Conservation (phyloP, 2,888 invertebrate genomes). For the Tethea ocularis region DNA sequence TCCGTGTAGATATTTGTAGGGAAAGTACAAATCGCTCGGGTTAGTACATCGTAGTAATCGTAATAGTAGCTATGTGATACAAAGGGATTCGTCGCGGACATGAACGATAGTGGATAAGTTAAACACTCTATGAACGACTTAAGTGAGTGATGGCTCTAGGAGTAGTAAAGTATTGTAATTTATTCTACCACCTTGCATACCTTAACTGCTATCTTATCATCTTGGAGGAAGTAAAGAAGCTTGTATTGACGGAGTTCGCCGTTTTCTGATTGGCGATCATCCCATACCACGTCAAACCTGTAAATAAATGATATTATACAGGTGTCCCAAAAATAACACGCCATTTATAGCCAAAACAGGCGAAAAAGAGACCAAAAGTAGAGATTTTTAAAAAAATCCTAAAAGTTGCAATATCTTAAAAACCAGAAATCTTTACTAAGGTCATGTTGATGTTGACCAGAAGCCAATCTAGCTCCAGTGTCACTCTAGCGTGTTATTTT, state of each 20-base stretch:
- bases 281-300: slow-evolving; percentile 88
- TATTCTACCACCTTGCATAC: slow-evolving; percentile 36
- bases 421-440: too few relatives aligned
- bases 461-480: too few relatives aligned
- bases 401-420: too few relatives aligned
- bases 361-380: too few relatives aligned
- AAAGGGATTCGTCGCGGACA: slow-evolving; percentile 6
- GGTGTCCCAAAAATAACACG: too few relatives aligned
- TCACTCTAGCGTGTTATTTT: too few relatives aligned
- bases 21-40: slow-evolving; percentile 18
- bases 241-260: slow-evolving; percentile 86
- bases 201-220: slow-evolving; percentile 91
- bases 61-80: slow-evolving; percentile 6
- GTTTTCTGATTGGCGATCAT: slow-evolving; percentile 83
- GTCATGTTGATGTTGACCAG: too few relatives aligned
- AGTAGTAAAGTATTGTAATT: not conserved
- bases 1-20: slow-evolving; percentile 12
- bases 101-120: not conserved
- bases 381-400: too few relatives aligned
- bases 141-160: not conserved
- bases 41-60: not conserved
- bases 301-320: slow-evolving; percentile 25
- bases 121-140: not conserved
- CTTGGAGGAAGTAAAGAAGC: slow-evolving; percentile 90
- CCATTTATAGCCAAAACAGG: too few relatives aligned